Evolutionary conservation across 2,113 vertebrate genomes (phyloP), one percentile per base, ranked within the genome.

Genomic region (Coregonus clupeaformis): DNA sequence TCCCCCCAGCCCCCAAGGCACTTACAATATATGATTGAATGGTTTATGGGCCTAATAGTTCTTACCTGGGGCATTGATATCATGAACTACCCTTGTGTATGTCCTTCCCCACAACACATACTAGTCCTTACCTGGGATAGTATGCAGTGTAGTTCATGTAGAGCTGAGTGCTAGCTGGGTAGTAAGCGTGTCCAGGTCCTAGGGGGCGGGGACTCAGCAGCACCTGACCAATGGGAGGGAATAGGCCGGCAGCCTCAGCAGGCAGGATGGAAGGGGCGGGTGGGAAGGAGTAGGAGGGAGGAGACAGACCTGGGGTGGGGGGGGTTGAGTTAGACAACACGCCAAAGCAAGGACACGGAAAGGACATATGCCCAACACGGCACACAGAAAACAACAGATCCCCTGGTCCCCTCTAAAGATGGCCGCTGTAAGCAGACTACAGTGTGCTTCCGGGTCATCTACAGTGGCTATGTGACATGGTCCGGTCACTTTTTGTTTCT

Each of bases 81-180:
- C 75, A 92, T 91, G 86, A 91, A 91, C 85, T 87, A 83, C 75
- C 84, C 88, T 89, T 85, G 47, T 52, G 47, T 18, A 18, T 52
- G 47, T 52, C 47, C 4, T 52, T 52, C 47, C 47, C 47, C 14
- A 16, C 59, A 77, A 42, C 7, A 7, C 9, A 11, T 11, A 42
- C 9, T 42, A 42, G 36, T 42, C 7, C 18, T 81, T 86, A 93
- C 92, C 92, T 93, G 24, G 92, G 96, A 74, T 98, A 98, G 83
- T 97, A 98, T 0, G 97, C 93, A 2, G 95, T 87, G 89, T 98
- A 99, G 91, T 99, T 99, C 96, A 99, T 96, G 89, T 97, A 99
- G 59, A 99, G 90, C 90, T 98, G 97, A 65, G 95, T 91, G 70
- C 94, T 93, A 3, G 95, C 93, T 1, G 97, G 97, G 87, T 97